A percentile compares a stretch with the other conserved stretches of the same genome.
Conservation (phyloP, 2,113 vertebrate genomes). For the Chaetorhynchus papuensis region DNA sequence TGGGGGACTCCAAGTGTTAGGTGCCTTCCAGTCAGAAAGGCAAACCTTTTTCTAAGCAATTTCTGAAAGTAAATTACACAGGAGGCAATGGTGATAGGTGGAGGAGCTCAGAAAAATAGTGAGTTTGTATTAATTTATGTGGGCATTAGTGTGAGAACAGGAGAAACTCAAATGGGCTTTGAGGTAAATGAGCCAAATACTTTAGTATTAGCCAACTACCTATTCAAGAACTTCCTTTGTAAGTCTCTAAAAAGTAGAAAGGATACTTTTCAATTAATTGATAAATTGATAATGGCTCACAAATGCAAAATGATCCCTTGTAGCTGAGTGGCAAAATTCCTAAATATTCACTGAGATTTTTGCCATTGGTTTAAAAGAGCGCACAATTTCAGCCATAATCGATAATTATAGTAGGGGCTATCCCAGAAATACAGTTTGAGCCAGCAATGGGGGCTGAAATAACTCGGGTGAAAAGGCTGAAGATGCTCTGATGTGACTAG, state of each 20-base stretch:
- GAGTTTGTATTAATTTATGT: neutral
- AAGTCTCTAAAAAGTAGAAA: neutral
- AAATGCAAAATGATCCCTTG: neutral
- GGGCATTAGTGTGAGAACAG: neutral
- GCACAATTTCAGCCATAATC: neutral
- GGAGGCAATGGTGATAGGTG: neutral
- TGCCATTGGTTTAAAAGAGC: neutral
- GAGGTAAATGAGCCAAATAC: neutral
- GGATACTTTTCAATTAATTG: neutral
- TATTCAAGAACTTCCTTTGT: neutral
- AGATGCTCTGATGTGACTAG: neutral
- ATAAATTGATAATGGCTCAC: neutral
- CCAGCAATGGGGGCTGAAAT: neutral
- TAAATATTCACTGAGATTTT: neutral
- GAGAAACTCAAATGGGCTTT: neutral
- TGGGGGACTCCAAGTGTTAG: rapidly evolving
- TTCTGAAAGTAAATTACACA: neutral
- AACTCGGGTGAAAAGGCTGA: neutral
- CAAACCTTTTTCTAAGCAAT: neutral
- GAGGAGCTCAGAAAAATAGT: neutral
- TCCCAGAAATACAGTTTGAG: neutral
- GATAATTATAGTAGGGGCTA: neutral
- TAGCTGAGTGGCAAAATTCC: neutral
- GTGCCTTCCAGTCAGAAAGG: neutral
- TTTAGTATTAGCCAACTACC: neutral